Percentiles rank a stretch among this genome's conserved stretches.
Evolutionary conservation across 2,888 invertebrate genomes (phyloP).

Genomic region (Pardosa pseudoannulata): DNA sequence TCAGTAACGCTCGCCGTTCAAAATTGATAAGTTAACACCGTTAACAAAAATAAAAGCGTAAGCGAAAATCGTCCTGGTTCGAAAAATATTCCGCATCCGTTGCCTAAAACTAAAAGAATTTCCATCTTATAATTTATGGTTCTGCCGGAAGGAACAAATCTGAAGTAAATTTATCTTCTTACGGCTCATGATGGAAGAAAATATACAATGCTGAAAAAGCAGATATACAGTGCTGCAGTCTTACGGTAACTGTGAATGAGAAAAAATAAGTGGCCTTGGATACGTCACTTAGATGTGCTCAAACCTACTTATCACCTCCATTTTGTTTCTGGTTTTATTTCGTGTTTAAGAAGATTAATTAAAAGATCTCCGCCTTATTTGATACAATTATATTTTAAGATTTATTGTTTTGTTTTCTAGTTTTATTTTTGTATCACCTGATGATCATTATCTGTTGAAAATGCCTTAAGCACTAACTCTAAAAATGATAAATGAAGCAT

Average conservation of each 20-base stretch:
- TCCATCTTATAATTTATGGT: conserved; percentile 26
- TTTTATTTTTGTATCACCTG: no score
- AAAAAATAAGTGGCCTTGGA: conserved; percentile 6
- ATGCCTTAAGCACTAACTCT: no score
- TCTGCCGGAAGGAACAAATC: conserved; percentile 25
- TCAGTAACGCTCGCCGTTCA: neutral
- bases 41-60: neutral
- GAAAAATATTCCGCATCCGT: neutral
- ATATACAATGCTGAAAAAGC: conserved; percentile 41
- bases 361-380: no score
- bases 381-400: no score
- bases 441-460: no score
- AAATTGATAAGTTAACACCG: neutral
- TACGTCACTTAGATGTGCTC: no score
- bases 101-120: conserved; percentile 18
- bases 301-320: neutral
- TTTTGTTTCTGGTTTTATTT: conserved; percentile 9
- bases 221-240: conserved; percentile 6
- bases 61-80: neutral
- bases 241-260: conserved; percentile 1
- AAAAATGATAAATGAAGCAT: no score
- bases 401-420: no score
- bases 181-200: conserved; percentile 24
- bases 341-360: no score
- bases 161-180: conserved; percentile 40